Evolutionary conservation across 1,140 invertebrate species (phyloP).

Genomic region (Apis florea): DNA sequence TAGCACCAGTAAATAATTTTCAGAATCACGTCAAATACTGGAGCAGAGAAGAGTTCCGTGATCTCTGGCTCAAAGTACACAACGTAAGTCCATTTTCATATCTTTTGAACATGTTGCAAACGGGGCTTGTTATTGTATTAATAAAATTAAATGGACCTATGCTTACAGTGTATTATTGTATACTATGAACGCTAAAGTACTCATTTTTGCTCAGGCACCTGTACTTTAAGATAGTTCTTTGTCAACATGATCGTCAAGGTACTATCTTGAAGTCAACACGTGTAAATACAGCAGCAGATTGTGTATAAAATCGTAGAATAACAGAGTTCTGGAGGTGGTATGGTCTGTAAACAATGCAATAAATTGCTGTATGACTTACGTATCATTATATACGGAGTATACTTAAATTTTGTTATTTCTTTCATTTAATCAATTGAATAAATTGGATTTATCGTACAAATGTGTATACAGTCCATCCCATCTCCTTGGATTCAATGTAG

Average conservation of each 20-base stretch:
- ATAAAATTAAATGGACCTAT: slow-evolving; percentile 69
- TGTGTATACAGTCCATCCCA: slow-evolving; percentile 52
- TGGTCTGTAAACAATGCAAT: slow-evolving; percentile 47
- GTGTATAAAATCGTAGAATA: slow-evolving; percentile 65
- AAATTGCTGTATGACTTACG: slow-evolving; percentile 33
- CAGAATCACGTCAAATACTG: slow-evolving; percentile 52
- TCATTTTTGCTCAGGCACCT: slow-evolving; percentile 65
- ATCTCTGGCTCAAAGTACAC: slow-evolving; percentile 51
- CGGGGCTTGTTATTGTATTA: slow-evolving; percentile 62
- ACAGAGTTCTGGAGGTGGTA: slow-evolving; percentile 62
- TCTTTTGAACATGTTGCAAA: slow-evolving; percentile 57
- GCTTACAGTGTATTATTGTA: slow-evolving; percentile 65
- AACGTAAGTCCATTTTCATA: slow-evolving; percentile 52
- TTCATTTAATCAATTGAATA: slow-evolving; percentile 20
- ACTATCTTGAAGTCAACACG: slow-evolving; percentile 70
- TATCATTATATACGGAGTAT: slow-evolving; percentile 17
- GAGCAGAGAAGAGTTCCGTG: slow-evolving; percentile 44
- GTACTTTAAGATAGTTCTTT: slow-evolving; percentile 66
- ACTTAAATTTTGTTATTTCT: slow-evolving; percentile 24
- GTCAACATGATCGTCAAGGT: slow-evolving; percentile 60
- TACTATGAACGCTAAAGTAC: slow-evolving; percentile 69
- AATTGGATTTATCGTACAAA: slow-evolving; percentile 38
- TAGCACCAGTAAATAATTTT: slow-evolving; percentile 63
- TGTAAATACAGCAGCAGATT: slow-evolving; percentile 64
- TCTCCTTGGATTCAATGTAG: slow-evolving; percentile 61